These are phyloP conservation scores for Coelinius sp. DNA, from an alignment of 2,888 invertebrate genomes.

Conservation along the genomic window DNA sequence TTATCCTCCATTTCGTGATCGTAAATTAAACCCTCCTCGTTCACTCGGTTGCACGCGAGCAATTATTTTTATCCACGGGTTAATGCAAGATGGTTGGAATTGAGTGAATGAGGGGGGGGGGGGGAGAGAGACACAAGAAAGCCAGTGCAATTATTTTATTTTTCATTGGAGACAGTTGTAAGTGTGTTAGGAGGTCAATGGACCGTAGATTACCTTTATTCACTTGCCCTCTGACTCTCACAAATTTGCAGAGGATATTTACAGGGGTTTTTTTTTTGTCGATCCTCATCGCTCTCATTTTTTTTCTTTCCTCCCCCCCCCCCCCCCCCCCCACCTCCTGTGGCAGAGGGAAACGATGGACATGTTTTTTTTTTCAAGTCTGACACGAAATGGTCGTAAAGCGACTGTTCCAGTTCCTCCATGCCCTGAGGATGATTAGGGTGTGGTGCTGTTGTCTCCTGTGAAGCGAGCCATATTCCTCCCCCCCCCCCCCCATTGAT, in stretches of 20 bases:
- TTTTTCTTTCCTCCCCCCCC: too few relatives aligned
- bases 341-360: background rate
- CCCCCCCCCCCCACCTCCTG: constrained; percentile 16
- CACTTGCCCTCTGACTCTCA: background rate
- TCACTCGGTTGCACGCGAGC: constrained; percentile 30
- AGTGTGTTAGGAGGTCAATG: constrained; percentile 63
- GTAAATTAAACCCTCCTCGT: constrained; percentile 22
- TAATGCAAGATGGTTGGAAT: background rate
- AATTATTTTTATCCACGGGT: constrained; percentile 30
- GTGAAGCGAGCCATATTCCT: background rate
- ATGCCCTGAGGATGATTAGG: constrained; percentile 6
- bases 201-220: constrained; percentile 47
- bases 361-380: background rate
- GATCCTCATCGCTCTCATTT: background rate
- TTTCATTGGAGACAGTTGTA: constrained; percentile 28
- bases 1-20: constrained; percentile 26
- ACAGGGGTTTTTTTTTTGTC: too few relatives aligned
- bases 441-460: background rate
- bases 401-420: constrained; percentile 12
- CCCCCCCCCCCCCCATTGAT: background rate
- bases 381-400: constrained; percentile 6
- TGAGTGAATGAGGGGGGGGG: background rate
- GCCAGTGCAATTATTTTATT: background rate
- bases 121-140: background rate
- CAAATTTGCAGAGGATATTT: background rate